A percentile compares a stretch with the other conserved stretches of the same genome.
Conservation (phyloP, 2,797 vertebrate species). For the Podarcis lilfordi region DNA sequence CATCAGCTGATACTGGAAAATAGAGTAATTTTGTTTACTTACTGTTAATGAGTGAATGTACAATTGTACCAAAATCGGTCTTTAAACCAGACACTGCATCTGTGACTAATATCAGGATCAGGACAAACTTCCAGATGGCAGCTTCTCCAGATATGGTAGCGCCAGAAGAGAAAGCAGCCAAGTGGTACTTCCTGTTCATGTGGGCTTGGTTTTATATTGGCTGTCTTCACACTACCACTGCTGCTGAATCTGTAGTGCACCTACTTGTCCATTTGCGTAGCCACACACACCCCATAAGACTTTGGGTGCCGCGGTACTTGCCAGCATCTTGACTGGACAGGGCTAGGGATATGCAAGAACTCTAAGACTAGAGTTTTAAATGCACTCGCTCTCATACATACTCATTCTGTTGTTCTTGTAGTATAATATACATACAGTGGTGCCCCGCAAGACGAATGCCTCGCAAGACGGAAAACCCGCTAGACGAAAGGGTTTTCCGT, state of each 20-base stretch:
- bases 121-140: background rate
- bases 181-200: conserved; percentile 1
- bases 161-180: background rate
- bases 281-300: background rate
- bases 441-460: too few species aligned
- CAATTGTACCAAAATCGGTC: background rate
- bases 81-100: conserved; percentile 42
- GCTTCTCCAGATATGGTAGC: background rate
- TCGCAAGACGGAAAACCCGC: too few species aligned
- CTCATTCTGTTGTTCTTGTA: conserved; percentile 11
- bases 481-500: too few species aligned
- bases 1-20: conserved; percentile 16
- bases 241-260: too few species aligned
- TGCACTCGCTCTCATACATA: conserved; percentile 18
- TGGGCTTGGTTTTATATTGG: background rate
- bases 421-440: background rate
- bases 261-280: background rate
- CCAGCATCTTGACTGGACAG: too few species aligned
- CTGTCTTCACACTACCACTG: background rate
- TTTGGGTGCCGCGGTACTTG: too few species aligned
- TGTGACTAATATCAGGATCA: background rate
- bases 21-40: conserved; percentile 15
- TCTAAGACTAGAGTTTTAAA: background rate
- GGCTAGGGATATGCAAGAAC: too few species aligned
- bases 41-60: conserved; percentile 7